These are phyloP conservation scores for Camarhynchus parvulus DNA, from an alignment of 2,113 vertebrate species.

Conservation along the genomic window DNA sequence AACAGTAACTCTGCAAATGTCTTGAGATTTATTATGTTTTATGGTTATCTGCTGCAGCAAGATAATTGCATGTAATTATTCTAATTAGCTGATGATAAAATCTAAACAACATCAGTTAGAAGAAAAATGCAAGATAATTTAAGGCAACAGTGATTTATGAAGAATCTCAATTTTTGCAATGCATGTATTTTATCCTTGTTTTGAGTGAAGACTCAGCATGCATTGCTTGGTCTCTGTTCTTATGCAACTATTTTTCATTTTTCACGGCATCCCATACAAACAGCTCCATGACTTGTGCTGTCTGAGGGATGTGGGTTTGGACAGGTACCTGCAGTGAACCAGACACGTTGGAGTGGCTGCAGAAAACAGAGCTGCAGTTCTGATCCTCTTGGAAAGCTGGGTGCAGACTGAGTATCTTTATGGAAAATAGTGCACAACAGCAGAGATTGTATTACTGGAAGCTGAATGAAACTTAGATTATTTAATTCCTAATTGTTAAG, in stretches of 20 bases:
- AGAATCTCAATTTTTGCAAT: background rate
- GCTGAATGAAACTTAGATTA: background rate
- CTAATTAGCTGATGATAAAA: conserved; percentile 55
- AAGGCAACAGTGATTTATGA: conserved; percentile 19
- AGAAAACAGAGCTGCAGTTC: background rate
- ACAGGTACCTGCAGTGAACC: background rate
- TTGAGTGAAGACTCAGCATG: background rate
- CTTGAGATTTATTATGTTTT: background rate
- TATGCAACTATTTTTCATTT: background rate
- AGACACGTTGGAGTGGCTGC: accelerated
- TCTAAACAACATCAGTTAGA: background rate
- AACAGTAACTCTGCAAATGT: background rate
- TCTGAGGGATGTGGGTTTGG: background rate
- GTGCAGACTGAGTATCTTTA: background rate
- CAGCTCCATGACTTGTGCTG: background rate
- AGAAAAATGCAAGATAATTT: background rate
- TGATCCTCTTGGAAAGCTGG: background rate
- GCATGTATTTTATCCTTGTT: background rate
- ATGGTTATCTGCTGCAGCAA: background rate
- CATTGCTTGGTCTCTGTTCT: background rate
- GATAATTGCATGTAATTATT: conserved; percentile 44
- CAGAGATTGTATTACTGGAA: background rate
- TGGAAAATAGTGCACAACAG: background rate
- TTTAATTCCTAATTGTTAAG: background rate
- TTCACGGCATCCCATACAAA: background rate